Evolutionary conservation across 30 jellyfish, hydroid and myxozoan species (phyloP), one percentile per base, ranked within the genome.

Genomic region (Cassiopea andromeda): DNA sequence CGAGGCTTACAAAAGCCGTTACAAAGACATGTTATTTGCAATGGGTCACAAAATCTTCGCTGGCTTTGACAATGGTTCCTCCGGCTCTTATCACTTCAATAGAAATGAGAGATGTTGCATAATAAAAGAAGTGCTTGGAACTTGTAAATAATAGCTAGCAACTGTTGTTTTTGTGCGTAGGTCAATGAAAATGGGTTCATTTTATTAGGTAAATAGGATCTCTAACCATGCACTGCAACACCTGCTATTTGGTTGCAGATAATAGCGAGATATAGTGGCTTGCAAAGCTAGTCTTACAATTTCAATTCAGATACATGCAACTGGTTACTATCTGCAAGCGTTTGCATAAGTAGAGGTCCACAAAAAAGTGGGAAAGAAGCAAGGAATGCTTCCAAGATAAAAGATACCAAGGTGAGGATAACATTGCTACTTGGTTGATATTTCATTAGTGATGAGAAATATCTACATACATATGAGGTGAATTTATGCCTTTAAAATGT

Each of bases 161-260:
- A 70, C 79, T 19, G 79, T 70, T 70, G 79, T 70, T 27, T 6
- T 70, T 43, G 49, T 70, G 79, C 79, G 5, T 7, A 64, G 79
- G 79, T 70, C 79, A 70, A 70, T 70, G 57, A 43, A 70, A 70
- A 70, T 70, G n/a, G 79, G 79, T 38, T 70, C 79, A 19, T 43
- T 18, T 70, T 70, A 70, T 70, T 19, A 70, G 79, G 79, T 70
- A 7, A 70, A 27, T 18, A 70, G 47, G 79, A 43, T 70, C 73
- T 9, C 43, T 9, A 27, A 17, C 64, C 64, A 54, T 9, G 19
- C 73, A 64, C 43, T 64, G 2, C 43, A 64, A 17, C 73, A 64
- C 73, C 73, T 64, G 73, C 73, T 64, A 64, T 64, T 9, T 9
- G 19, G 43, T 64, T 17, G 19, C 73, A 64, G 15, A 64, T 64